Percentiles rank a stretch among this genome's conserved stretches.
phyloP scores from a whole-genome alignment of 2,888 invertebrate genomes.

The Hololepta plana region DNA sequence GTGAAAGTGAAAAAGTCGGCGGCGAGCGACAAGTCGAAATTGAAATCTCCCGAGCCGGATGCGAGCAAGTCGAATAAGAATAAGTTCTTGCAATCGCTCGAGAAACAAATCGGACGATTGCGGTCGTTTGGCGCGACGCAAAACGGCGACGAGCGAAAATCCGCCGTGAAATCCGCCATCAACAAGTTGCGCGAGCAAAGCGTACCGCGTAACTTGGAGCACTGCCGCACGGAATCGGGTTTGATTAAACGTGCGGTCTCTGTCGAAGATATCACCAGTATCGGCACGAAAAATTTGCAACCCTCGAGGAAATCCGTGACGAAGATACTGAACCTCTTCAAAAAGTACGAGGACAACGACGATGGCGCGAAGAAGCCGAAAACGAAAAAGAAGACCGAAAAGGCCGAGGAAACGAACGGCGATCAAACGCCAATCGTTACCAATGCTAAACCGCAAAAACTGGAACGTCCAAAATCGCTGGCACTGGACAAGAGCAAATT shows the following conservation, averaged over 20 bases:
- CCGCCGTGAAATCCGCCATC: conserved; percentile 32
- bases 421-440: conserved; percentile 2
- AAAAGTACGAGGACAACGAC: conserved; percentile 40
- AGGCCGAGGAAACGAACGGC: neutral
- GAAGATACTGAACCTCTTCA: conserved; percentile 58
- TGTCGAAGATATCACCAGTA: conserved; percentile 43
- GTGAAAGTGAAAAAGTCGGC: conserved; percentile 10
- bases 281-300: conserved; percentile 27
- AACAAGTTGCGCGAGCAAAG: conserved; percentile 47
- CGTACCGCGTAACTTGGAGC: conserved; percentile 33
- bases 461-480: conserved; percentile 33
- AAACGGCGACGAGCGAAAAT: conserved; percentile 15
- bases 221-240: conserved; percentile 40
- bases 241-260: conserved; percentile 55
- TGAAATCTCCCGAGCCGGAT: conserved; percentile 2
- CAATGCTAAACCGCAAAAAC: conserved; percentile 9
- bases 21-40: neutral
- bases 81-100: conserved; percentile 53
- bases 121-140: conserved; percentile 27
- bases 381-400: conserved; percentile 14
- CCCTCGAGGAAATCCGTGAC: conserved; percentile 50
- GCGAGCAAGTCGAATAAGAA: conserved; percentile 13
- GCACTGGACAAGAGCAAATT: conserved; percentile 34
- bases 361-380: conserved; percentile 10
- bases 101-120: conserved; percentile 58